These are phyloP conservation scores for Drosophila nr. fundita DNA, from an alignment of 2,888 invertebrate genomes.

Conservation along the genomic window DNA sequence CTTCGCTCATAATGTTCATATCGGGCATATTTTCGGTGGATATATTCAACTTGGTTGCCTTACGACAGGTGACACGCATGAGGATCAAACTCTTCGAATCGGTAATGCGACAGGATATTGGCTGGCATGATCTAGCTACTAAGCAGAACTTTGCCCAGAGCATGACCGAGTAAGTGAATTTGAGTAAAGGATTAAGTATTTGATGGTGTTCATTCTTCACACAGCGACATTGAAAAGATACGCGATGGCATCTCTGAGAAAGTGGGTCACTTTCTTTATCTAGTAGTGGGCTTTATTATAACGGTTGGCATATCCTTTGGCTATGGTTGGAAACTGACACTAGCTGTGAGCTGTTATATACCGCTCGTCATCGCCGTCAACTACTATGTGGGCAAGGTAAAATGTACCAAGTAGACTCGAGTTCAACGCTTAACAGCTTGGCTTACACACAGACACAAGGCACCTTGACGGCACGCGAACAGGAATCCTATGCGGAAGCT, in stretches of 20 bases:
- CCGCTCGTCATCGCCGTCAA: slow-evolving; percentile 92
- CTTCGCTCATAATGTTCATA: slow-evolving; percentile 88
- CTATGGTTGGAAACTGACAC: slow-evolving; percentile 94
- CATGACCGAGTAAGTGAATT: slow-evolving; percentile 89
- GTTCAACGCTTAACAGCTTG: not conserved
- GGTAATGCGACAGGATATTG: slow-evolving; percentile 89
- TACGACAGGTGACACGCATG: slow-evolving; percentile 88
- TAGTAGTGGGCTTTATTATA: slow-evolving; percentile 85
- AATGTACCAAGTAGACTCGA: not conserved
- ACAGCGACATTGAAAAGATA: slow-evolving; percentile 91
- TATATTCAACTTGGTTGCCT: slow-evolving; percentile 88
- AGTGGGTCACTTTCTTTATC: slow-evolving; percentile 90
- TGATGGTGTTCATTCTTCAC: not conserved
- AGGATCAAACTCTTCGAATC: slow-evolving; percentile 87
- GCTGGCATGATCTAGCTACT: slow-evolving; percentile 90
- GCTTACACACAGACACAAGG: slow-evolving; percentile 87
- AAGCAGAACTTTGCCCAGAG: slow-evolving; percentile 90
- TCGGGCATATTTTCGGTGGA: slow-evolving; percentile 89
- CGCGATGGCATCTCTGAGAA: slow-evolving; percentile 95
- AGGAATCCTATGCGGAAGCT: slow-evolving; percentile 91
- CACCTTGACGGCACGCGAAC: slow-evolving; percentile 88
- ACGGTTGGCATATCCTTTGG: slow-evolving; percentile 90
- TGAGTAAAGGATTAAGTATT: not conserved
- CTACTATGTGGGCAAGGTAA: slow-evolving; percentile 90
- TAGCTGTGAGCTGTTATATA: slow-evolving; percentile 91